Evolutionary conservation across 2,797 vertebrate genomes (phyloP).

Genomic region (Arrhamphus sclerolepis): DNA sequence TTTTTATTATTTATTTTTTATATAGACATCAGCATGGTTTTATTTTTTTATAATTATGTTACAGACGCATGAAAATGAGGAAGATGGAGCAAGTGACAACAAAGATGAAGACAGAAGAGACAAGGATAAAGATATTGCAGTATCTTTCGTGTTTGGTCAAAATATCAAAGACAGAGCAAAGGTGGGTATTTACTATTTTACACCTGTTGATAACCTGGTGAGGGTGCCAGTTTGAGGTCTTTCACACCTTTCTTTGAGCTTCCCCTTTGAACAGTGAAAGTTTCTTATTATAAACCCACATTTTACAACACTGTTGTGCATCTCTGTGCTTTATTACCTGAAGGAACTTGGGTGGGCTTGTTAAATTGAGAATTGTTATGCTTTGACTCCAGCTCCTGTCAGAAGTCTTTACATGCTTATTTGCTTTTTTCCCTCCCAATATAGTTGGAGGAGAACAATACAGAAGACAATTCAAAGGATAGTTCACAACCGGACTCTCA

Average conservation of each 20-base stretch:
- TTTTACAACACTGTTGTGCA: background rate
- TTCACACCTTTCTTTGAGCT: too few species aligned
- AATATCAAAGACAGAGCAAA: constrained; percentile 98
- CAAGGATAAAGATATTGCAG: constrained; percentile 81
- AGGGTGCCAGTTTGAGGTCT: too few species aligned
- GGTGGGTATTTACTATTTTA: constrained; percentile 71
- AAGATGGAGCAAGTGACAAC: constrained; percentile 62
- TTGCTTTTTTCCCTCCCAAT: constrained; percentile 7
- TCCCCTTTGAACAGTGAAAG: too few species aligned
- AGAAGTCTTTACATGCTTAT: background rate
- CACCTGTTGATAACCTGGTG: background rate
- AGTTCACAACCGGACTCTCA: constrained; percentile 79
- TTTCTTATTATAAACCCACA: too few species aligned
- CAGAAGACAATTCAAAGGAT: constrained; percentile 81
- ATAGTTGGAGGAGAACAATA: constrained; percentile 84
- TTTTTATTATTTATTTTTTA: too few species aligned
- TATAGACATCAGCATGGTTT: background rate
- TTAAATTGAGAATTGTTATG: background rate
- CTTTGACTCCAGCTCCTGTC: constrained; percentile 3
- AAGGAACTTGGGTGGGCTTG: background rate
- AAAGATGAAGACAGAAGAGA: constrained; percentile 79
- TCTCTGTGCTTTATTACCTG: background rate
- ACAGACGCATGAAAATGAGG: constrained; percentile 82
- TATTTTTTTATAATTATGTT: constrained; percentile 23
- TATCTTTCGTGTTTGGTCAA: constrained; percentile 94